These are phyloP conservation scores for Rhagologus leucostigma DNA, from an alignment of 2,113 vertebrate genomes.

Conservation along the genomic window DNA sequence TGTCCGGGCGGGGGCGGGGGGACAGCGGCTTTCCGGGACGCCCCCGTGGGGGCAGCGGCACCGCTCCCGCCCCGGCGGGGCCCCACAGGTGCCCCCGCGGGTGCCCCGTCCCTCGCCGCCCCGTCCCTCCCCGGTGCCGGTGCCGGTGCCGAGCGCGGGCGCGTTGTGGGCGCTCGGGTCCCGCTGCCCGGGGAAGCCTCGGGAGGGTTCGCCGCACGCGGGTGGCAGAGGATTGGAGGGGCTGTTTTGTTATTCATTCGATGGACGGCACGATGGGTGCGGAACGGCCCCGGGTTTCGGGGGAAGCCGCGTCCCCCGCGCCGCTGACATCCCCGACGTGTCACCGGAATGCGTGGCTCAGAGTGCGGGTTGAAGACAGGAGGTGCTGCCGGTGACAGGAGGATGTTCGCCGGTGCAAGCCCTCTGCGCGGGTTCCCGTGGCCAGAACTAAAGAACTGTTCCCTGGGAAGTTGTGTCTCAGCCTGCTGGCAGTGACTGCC, in stretches of 20 bases:
- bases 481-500: accelerated
- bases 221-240: not conserved
- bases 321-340: accelerated
- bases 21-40: not conserved
- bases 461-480: accelerated
- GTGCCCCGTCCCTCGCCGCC: not conserved
- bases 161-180: accelerated
- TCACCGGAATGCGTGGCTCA: accelerated
- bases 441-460: not conserved
- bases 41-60: not conserved
- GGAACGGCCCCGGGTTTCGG: accelerated
- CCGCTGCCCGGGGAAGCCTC: accelerated
- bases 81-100: not conserved
- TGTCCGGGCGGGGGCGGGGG: not conserved
- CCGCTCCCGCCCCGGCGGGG: no score
- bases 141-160: not conserved
- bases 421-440: accelerated
- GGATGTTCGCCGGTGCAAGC: accelerated
- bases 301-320: accelerated
- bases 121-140: not conserved
- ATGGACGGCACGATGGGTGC: accelerated
- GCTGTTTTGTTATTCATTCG: accelerated
- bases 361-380: accelerated
- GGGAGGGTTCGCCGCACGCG: not conserved
- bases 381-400: accelerated